Percentiles rank a stretch among this genome's conserved stretches.
phyloP scores from a whole-genome alignment of 2,888 invertebrate genomes.

The Rhingia campestris region DNA sequence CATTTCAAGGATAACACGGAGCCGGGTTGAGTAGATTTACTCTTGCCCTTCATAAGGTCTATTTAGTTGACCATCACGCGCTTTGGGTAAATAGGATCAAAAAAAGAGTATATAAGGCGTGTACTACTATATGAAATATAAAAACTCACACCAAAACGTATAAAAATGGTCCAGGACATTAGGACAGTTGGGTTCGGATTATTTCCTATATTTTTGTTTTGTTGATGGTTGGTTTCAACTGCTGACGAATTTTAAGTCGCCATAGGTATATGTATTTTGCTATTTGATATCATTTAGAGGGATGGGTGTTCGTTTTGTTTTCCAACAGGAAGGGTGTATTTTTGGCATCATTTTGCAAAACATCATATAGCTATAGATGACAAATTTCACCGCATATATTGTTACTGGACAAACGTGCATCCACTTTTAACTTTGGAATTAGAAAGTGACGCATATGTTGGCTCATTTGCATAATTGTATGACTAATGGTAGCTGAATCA shows the following conservation, averaged over 20 bases:
- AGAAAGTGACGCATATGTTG: constrained; percentile 42
- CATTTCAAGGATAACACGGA: constrained; percentile 39
- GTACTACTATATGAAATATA: constrained; percentile 21
- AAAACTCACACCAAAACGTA: constrained; percentile 42
- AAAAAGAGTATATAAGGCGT: constrained; percentile 48
- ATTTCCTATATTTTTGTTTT: constrained; percentile 13
- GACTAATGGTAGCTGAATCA: constrained; percentile 22
- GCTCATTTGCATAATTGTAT: constrained; percentile 28
- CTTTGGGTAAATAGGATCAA: constrained; percentile 47
- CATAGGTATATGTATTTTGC: constrained; percentile 48
- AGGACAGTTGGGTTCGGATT: constrained; percentile 36
- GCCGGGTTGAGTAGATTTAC: constrained; percentile 5
- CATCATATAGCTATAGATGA: not conserved
- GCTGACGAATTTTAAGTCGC: constrained; percentile 32
- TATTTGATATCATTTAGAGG: constrained; percentile 33
- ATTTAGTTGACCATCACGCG: constrained; percentile 64
- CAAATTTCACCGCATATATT: not conserved
- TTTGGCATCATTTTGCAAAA: constrained; percentile 68
- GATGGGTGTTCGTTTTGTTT: constrained; percentile 27
- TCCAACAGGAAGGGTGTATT: constrained; percentile 35
- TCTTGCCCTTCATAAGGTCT: constrained; percentile 64
- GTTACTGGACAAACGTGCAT: constrained; percentile 32
- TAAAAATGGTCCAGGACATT: constrained; percentile 73
- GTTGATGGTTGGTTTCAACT: constrained; percentile 2
- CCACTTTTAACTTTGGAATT: constrained; percentile 44